Evolutionary conservation across 2,888 invertebrate species (phyloP).

Genomic region (Cosmopolites sordidus): DNA sequence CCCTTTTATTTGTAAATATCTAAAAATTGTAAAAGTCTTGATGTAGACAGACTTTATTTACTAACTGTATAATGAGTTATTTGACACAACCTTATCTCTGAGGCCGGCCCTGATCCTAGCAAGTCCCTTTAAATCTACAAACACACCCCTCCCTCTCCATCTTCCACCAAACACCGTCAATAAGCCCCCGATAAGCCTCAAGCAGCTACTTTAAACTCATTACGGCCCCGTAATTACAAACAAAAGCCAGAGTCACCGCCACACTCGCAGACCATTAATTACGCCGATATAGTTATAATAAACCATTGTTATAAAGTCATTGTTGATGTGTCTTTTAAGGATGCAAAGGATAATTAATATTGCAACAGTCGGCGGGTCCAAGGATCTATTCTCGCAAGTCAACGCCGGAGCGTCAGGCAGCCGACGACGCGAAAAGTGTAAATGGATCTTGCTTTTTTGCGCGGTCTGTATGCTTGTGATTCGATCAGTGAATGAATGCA

Average conservation of each 20-base stretch:
- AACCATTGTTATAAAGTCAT: conserved; percentile 46
- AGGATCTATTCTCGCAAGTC: neutral
- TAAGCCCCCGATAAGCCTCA: conserved; percentile 25
- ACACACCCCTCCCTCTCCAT: neutral
- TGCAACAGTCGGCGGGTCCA: conserved; percentile 27
- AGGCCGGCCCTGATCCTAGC: neutral
- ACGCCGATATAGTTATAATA: conserved; percentile 47
- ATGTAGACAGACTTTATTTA: too few relatives aligned
- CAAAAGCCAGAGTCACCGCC: conserved; percentile 46
- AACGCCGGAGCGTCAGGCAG: too few relatives aligned
- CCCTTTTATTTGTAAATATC: too few relatives aligned
- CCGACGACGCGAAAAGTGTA: too few relatives aligned
- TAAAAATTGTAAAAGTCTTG: too few relatives aligned
- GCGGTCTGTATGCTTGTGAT: too few relatives aligned
- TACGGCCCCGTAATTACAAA: conserved; percentile 43
- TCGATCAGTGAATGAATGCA: too few relatives aligned
- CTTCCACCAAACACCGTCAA: conserved; percentile 14
- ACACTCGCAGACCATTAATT: conserved; percentile 47
- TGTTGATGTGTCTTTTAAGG: conserved; percentile 46
- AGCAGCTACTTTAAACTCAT: conserved; percentile 44
- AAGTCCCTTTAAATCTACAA: neutral
- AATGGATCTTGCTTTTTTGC: too few relatives aligned
- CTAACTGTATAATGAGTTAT: too few relatives aligned
- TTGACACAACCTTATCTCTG: too few relatives aligned
- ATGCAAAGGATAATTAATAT: conserved; percentile 47